Conservation (phyloP, 2,888 invertebrate genomes). For the Drymonia ruficornis region DNA sequence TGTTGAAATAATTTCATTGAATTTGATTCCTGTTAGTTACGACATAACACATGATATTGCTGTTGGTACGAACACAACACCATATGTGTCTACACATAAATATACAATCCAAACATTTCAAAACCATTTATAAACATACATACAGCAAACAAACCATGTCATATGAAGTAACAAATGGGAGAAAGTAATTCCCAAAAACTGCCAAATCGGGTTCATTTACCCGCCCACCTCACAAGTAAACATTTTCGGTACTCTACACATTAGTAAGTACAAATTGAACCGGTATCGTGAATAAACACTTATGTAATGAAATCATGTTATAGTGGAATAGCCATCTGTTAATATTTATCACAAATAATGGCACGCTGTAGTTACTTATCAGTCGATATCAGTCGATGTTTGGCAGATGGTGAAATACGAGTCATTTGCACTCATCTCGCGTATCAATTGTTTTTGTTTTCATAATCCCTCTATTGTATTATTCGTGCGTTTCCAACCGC, state of each 20-base stretch:
- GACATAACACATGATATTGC: no score
- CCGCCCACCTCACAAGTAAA: slow-evolving; percentile 39
- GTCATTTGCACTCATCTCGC: slow-evolving; percentile 49
- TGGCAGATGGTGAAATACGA: slow-evolving; percentile 64
- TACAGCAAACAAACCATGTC: neutral
- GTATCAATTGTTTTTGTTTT: slow-evolving; percentile 47
- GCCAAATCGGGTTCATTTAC: slow-evolving; percentile 38
- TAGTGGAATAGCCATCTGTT: slow-evolving; percentile 61
- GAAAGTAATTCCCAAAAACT: slow-evolving; percentile 18
- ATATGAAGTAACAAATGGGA: slow-evolving; percentile 6
- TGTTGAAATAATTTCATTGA: no score
- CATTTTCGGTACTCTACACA: slow-evolving; percentile 34
- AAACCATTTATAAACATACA: neutral
- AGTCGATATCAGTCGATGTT: slow-evolving; percentile 64
- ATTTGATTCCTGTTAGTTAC: no score
- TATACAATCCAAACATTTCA: slow-evolving; percentile 2
- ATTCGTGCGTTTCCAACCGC: slow-evolving; percentile 5
- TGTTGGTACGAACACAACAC: no score
- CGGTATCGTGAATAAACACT: slow-evolving; percentile 54
- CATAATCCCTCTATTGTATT: slow-evolving; percentile 29
- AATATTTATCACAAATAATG: slow-evolving; percentile 77
- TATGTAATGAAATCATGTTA: slow-evolving; percentile 56
- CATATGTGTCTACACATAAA: neutral
- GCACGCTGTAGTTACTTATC: slow-evolving; percentile 63
- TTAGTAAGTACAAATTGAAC: slow-evolving; percentile 47